phyloP scores from a whole-genome alignment of 92 coral and sea anemone species.

The Umimayanthus kanabou region DNA sequence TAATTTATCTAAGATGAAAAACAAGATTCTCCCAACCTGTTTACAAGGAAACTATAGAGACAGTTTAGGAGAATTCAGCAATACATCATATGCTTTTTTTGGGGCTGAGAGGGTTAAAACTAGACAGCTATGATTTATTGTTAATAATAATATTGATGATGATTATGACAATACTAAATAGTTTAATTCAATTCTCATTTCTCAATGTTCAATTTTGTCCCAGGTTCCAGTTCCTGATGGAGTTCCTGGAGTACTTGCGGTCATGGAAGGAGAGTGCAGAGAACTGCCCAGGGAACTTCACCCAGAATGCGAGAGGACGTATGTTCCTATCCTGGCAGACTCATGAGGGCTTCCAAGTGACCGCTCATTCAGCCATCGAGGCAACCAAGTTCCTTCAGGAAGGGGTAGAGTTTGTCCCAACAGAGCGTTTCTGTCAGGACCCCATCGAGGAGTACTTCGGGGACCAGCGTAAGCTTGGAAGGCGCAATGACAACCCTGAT shows the following conservation, averaged over 20 bases:
- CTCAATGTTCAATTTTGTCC: not conserved
- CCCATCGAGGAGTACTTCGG: conserved; percentile 48
- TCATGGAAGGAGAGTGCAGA: conserved; percentile 50
- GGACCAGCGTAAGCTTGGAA: conserved; percentile 55
- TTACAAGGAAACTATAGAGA: too few species aligned
- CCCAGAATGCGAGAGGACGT: conserved; percentile 47
- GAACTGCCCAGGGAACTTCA: conserved; percentile 57
- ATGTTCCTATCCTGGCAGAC: conserved; percentile 66
- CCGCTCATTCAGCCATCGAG: conserved; percentile 58
- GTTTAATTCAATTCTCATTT: not conserved
- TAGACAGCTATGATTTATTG: too few species aligned
- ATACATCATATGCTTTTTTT: too few species aligned
- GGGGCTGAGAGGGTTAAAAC: too few species aligned
- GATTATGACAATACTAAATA: not conserved
- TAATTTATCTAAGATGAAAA: too few species aligned
- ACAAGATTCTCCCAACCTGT: too few species aligned
- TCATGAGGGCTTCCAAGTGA: conserved; percentile 48
- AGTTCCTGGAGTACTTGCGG: conserved; percentile 47
- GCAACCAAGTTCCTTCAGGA: conserved; percentile 58
- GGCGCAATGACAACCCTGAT: conserved; percentile 58
- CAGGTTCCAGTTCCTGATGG: conserved; percentile 46
- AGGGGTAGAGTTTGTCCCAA: conserved; percentile 58
- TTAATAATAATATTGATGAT: too few species aligned
- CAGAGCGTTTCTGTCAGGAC: conserved; percentile 51
- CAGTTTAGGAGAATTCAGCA: too few species aligned